Percentiles rank a stretch among this genome's conserved stretches.
phyloP scores from a whole-genome alignment of 2,113 vertebrate genomes.

The Phasianus colchicus region DNA sequence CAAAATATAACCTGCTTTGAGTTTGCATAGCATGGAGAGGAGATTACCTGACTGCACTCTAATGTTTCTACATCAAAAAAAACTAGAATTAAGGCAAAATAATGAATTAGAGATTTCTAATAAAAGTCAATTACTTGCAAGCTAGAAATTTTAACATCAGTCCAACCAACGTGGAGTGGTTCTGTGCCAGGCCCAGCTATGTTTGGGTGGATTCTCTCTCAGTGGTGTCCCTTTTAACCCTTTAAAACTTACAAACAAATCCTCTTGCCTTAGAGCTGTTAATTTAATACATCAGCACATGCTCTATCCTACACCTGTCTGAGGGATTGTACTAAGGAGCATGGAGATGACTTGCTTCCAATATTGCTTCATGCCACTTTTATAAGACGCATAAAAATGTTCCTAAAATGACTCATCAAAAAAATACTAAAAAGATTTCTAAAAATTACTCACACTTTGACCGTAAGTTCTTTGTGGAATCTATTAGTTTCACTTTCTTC shows the following conservation, averaged over 20 bases:
- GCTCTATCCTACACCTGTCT: background rate
- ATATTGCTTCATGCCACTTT: background rate
- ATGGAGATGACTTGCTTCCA: background rate
- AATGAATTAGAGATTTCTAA: background rate
- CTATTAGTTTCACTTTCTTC: background rate
- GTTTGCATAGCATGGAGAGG: background rate
- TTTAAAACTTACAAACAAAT: conserved; percentile 23
- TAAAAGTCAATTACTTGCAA: background rate
- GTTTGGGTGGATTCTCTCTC: background rate
- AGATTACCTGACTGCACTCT: background rate
- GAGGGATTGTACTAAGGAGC: background rate
- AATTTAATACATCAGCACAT: background rate
- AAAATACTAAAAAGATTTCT: background rate
- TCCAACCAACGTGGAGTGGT: conserved; percentile 27
- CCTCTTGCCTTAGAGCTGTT: background rate
- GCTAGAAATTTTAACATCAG: background rate
- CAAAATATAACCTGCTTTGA: background rate
- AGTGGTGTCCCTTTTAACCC: background rate
- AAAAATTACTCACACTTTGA: background rate
- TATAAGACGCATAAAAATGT: background rate
- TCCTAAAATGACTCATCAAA: background rate
- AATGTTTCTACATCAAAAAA: conserved; percentile 11
- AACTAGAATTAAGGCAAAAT: conserved; percentile 35
- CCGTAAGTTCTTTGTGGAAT: background rate
- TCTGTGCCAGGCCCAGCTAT: background rate